phyloP scores from a whole-genome alignment of 2,113 vertebrate species.

The Phaetusa simplex region DNA sequence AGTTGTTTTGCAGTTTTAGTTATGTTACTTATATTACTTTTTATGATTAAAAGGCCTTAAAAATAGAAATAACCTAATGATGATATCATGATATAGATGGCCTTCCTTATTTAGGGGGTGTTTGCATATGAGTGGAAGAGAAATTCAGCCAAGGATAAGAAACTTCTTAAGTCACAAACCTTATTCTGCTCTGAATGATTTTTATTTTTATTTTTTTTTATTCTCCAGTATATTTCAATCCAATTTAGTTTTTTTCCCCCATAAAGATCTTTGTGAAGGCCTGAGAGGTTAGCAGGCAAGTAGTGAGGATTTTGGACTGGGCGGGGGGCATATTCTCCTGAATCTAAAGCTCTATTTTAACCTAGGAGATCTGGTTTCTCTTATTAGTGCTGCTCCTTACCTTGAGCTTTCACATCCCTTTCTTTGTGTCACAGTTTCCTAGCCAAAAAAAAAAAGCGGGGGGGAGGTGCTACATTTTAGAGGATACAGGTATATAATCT shows the following conservation, averaged over 20 bases:
- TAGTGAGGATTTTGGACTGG: not conserved
- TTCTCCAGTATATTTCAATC: not conserved
- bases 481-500: not conserved
- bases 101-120: not conserved
- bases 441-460: not conserved
- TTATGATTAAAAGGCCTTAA: not conserved
- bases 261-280: not conserved
- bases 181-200: not conserved
- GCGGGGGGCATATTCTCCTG: fast-evolving
- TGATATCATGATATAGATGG: not conserved
- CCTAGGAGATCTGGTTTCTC: not conserved
- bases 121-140: not conserved
- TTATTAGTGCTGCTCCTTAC: not conserved
- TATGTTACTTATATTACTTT: not conserved
- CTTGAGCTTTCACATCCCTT: not conserved
- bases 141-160: not conserved
- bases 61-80: not conserved
- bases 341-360: not conserved
- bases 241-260: not conserved
- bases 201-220: not conserved
- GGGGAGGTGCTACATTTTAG: not conserved
- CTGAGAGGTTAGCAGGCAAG: not conserved
- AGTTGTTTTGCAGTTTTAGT: not conserved
- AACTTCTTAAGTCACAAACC: not conserved
- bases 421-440: not conserved